These are phyloP conservation scores for Rugalucina vietnamica DNA, from an alignment of 2,888 invertebrate genomes.

Conservation along the genomic window DNA sequence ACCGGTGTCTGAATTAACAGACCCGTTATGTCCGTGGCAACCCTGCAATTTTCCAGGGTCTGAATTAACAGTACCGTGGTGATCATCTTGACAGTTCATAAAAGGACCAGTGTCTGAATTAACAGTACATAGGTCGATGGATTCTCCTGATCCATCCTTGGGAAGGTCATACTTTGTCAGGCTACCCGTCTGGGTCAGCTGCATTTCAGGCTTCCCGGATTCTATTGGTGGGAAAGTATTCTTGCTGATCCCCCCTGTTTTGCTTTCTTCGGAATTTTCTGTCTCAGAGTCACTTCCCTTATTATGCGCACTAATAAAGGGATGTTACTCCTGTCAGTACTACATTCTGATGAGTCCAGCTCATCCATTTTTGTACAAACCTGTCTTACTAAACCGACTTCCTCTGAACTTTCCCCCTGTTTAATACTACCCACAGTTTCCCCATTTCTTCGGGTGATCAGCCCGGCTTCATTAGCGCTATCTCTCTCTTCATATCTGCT, in stretches of 20 bases:
- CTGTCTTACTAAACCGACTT: not conserved
- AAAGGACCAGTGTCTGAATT: too few species aligned
- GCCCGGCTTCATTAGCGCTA: not conserved
- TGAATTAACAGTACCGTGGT: too few species aligned
- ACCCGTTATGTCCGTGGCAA: too few species aligned
- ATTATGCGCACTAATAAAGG: not conserved
- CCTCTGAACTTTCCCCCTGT: not conserved
- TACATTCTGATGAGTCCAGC: not conserved
- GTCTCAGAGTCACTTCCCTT: not conserved
- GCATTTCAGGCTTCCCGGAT: too few species aligned
- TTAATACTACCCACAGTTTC: not conserved
- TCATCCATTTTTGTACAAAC: not conserved
- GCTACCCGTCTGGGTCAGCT: too few species aligned
- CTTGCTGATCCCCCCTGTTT: not conserved
- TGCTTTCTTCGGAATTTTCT: too few species aligned
- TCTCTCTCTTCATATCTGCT: not conserved
- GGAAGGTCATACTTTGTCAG: too few species aligned
- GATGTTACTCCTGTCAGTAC: not conserved
- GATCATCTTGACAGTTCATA: too few species aligned
- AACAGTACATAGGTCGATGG: too few species aligned
- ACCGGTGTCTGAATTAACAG: too few species aligned
- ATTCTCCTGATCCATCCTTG: too few species aligned
- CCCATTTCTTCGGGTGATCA: not conserved
- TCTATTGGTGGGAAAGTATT: not conserved
- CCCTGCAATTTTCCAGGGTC: too few species aligned